Conservation (phyloP, 1,140 invertebrate species). For the Sycophaga agraensis region DNA sequence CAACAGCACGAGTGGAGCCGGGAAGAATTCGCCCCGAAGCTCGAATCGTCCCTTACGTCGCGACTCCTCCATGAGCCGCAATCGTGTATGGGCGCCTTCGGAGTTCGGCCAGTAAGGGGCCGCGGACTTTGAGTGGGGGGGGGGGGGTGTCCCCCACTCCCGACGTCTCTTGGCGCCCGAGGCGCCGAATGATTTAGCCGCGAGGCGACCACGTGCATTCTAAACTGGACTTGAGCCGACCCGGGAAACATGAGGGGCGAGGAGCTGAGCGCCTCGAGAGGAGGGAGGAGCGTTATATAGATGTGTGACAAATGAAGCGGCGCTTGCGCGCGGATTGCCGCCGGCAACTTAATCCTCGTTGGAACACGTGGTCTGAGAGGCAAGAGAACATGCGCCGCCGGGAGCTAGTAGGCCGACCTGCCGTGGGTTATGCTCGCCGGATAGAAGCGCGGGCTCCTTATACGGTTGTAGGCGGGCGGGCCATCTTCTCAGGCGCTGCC, state of each 20-base stretch:
- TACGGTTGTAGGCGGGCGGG: slow-evolving; percentile 52
- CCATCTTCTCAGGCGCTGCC: slow-evolving; percentile 39
- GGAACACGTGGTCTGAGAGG: slow-evolving; percentile 48
- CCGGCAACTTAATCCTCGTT: slow-evolving; percentile 40
- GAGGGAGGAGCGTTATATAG: too few species aligned
- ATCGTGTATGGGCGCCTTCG: too few species aligned
- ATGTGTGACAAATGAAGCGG: too few species aligned
- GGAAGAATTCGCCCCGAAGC: too few species aligned
- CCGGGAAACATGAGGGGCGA: slow-evolving; percentile 35
- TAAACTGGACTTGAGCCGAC: slow-evolving; percentile 45
- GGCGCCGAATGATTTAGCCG: slow-evolving; percentile 7
- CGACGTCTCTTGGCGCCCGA: neutral
- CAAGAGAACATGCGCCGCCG: slow-evolving; percentile 33
- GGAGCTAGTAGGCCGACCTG: slow-evolving; percentile 22
- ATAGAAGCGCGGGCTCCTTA: slow-evolving; percentile 58
- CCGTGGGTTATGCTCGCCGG: slow-evolving; percentile 36
- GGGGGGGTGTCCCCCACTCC: neutral
- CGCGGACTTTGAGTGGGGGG: neutral
- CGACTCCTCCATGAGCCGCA: too few species aligned
- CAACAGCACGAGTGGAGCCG: too few species aligned
- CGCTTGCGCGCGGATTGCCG: neutral
- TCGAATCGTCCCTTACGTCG: too few species aligned
- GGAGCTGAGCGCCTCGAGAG: slow-evolving; percentile 26
- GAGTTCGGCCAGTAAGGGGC: neutral
- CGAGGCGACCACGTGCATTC: slow-evolving; percentile 55